phyloP scores from a whole-genome alignment of 1,140 invertebrate species.

The Pemphigus obesinymphae region DNA sequence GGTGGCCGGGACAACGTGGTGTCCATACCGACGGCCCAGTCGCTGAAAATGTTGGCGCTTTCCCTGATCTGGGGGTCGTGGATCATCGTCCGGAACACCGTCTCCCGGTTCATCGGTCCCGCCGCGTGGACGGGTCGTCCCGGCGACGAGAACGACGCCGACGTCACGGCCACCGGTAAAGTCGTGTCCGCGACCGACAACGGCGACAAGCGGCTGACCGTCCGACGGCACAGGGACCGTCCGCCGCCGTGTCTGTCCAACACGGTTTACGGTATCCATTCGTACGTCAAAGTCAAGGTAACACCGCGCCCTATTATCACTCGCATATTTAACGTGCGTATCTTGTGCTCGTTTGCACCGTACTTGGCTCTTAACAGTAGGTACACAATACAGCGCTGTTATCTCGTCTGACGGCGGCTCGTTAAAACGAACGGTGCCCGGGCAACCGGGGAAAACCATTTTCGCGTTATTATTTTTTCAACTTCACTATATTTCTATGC shows the following conservation, averaged over 20 bases:
- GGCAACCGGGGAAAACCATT: too few relatives aligned
- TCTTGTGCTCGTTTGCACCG: too few relatives aligned
- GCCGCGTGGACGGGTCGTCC: neutral
- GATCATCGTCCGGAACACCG: neutral
- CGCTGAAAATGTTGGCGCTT: neutral
- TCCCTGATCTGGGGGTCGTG: conserved; percentile 20
- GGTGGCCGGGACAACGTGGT: conserved; percentile 19
- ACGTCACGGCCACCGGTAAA: neutral
- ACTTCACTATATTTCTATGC: too few relatives aligned
- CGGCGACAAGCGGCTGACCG: too few relatives aligned
- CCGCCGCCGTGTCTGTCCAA: conserved; percentile 9
- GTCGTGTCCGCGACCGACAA: too few relatives aligned
- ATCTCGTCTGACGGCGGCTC: too few relatives aligned
- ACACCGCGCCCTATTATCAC: neutral
- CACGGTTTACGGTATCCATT: conserved; percentile 17
- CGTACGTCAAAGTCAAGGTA: conserved; percentile 35
- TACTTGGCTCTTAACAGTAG: too few relatives aligned
- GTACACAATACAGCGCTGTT: too few relatives aligned
- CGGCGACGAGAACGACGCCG: too few relatives aligned
- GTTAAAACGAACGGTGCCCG: too few relatives aligned
- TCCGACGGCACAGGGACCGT: neutral
- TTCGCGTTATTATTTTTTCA: too few relatives aligned
- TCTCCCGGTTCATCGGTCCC: neutral
- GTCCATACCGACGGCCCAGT: neutral
- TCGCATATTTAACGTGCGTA: too few relatives aligned